Evolutionary conservation across 1,140 invertebrate species (phyloP), one percentile per base, ranked within the genome.

Genomic region (Drepana arcuata): DNA sequence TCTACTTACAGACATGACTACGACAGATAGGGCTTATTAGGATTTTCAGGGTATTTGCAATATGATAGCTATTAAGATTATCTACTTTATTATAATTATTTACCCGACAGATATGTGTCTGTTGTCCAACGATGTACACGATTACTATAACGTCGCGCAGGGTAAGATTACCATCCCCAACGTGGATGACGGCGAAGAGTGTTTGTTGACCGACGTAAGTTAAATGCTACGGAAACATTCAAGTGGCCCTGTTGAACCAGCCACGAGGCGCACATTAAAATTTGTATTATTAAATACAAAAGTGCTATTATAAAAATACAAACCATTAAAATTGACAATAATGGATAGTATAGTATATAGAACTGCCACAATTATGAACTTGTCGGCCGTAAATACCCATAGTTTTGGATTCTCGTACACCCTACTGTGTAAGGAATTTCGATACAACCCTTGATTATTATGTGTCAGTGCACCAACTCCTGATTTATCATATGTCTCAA

Each of bases 111-210:
- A 91, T 7, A 90, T 89, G 84, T 93, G 92, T 86, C 81, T 89
- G 56, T 90, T 99, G 66, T 89, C 91, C 66, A 88, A 95, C 84
- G 89, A 96, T 85, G 90, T 95, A 86, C 87, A 86, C 84, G 93
- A 93, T 85, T 99, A 97, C 88, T 87, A 90, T 86, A 98, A 93
- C 89, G 92, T 98, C 71, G 91, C 96, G 82, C 97, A 99, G 88
- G 98, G 97, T 86, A 96, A 97, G 89, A 92, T 95, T 48, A 95
- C 93, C 55, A 97, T 99, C 78, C 95, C 97, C 62, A 92, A 90
- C 77, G 92, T 99, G 44, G 96, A 99, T 88, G 98, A 99, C 84
- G 92, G 89, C 63, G 96, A 98, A 85, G 98, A 99, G 90, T 94
- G 93, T 87, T 61, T 69, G 53, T 82, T 95, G 57, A 97, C 96